A percentile compares a stretch with the other conserved stretches of the same genome.
These are phyloP conservation scores for Coryphaenoides rupestris DNA, from an alignment of 2,113 vertebrate genomes.

Conservation along the genomic window DNA sequence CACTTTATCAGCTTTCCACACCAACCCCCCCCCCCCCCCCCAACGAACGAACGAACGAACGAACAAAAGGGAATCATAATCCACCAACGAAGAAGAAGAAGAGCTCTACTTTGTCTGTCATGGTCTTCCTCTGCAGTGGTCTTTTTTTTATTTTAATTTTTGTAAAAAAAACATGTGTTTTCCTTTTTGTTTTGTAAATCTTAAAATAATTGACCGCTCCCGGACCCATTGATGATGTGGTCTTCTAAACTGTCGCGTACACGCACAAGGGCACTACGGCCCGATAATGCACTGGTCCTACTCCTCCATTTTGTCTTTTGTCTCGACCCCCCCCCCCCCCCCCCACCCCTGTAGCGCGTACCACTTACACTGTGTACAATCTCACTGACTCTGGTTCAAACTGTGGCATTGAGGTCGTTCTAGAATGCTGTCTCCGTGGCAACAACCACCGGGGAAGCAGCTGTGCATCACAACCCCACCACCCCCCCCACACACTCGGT, in stretches of 20 bases:
- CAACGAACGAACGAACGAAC: constrained; percentile 29
- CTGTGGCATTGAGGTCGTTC: constrained; percentile 69
- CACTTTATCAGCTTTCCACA: constrained; percentile 38
- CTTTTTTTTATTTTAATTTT: too few relatives aligned
- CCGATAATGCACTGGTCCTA: constrained; percentile 80
- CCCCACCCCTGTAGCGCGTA: constrained; percentile 68
- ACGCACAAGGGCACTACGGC: constrained; percentile 80
- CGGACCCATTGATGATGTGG: constrained; percentile 34
- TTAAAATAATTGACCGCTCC: constrained; percentile 30
- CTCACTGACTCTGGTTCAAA: constrained; percentile 61
- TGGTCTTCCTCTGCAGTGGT: constrained; percentile 45
- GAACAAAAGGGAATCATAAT: constrained; percentile 34
- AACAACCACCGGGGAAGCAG: constrained; percentile 70
- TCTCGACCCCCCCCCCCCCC: constrained; percentile 57
- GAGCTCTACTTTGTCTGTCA: constrained; percentile 8
- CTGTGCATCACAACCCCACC: constrained; percentile 36
- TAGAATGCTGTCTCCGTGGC: constrained; percentile 47
- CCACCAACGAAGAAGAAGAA: constrained; percentile 56
- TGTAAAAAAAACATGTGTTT: too few relatives aligned
- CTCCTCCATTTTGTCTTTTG: constrained; percentile 11
- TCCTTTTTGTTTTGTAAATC: constrained; percentile 31
- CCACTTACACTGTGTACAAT: constrained; percentile 69
- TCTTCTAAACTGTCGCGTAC: constrained; percentile 67
- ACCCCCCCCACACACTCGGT: background rate
- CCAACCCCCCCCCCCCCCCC: constrained; percentile 29